Percentiles rank a stretch among this genome's conserved stretches.
Evolutionary conservation across 2,113 vertebrate species (phyloP).

Genomic region (Corythoichthys haematopterus): DNA sequence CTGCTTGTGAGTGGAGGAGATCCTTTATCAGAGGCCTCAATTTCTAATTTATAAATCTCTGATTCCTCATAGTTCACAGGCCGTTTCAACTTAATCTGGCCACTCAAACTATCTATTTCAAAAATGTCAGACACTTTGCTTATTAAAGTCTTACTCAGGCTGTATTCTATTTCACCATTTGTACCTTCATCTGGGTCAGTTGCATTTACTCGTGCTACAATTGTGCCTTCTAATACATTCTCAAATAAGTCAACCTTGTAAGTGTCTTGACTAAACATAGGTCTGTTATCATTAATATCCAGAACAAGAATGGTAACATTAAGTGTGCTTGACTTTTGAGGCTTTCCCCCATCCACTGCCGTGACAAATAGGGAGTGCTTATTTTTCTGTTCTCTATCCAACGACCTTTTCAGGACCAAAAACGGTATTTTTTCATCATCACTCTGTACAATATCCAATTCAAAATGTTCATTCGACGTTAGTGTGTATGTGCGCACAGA

Average conservation of each 20-base stretch:
- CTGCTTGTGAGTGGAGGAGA: conserved; percentile 16
- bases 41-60: conserved; percentile 44
- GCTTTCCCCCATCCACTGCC: conserved; percentile 68
- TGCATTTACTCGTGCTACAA: conserved; percentile 36
- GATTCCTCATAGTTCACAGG: conserved; percentile 47
- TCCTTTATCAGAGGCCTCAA: conserved; percentile 58
- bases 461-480: conserved; percentile 57
- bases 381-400: conserved; percentile 60
- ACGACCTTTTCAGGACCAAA: conserved; percentile 56
- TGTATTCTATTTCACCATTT: conserved; percentile 47
- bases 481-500: conserved; percentile 67
- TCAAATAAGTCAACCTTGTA: conserved; percentile 51
- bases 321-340: conserved; percentile 42
- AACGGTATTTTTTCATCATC: conserved; percentile 57
- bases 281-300: conserved; percentile 68
- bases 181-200: conserved; percentile 47
- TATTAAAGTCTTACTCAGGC: conserved; percentile 31
- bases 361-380: conserved; percentile 41
- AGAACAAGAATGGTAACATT: conserved; percentile 61
- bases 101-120: conserved; percentile 34
- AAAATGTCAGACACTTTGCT: conserved; percentile 38
- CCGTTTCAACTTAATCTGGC: conserved; percentile 42
- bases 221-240: conserved; percentile 35
- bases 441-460: conserved; percentile 41
- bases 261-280: conserved; percentile 50